A percentile compares a stretch with the other conserved stretches of the same genome.
Evolutionary conservation across 2,888 invertebrate genomes (phyloP).

Genomic region (Mimas tiliae): DNA sequence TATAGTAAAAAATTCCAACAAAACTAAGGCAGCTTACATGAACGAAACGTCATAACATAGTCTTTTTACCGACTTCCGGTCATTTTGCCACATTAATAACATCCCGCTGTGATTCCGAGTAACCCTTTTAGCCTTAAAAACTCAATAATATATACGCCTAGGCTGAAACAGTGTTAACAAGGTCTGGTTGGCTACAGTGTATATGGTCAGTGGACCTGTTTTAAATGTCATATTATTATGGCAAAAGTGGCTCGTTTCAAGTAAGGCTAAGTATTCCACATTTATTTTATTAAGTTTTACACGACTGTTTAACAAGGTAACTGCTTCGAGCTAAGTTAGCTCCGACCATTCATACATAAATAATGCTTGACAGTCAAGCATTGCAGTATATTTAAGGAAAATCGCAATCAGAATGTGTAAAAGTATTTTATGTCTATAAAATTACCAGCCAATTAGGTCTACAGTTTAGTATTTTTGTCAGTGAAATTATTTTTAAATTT

Average conservation of each 20-base stretch:
- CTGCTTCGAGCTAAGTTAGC: constrained; percentile 6
- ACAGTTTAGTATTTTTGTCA: not conserved
- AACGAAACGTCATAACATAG: constrained; percentile 8
- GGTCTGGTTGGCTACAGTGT: constrained; percentile 21
- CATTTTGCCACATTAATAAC: constrained; percentile 15
- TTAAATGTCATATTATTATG: constrained; percentile 28
- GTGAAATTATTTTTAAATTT: not conserved
- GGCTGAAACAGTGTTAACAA: constrained; percentile 26
- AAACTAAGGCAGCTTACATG: not conserved
- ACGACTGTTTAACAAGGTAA: constrained; percentile 3
- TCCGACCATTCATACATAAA: not conserved
- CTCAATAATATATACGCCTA: constrained; percentile 15
- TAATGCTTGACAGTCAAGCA: constrained; percentile 7
- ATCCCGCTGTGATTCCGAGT: constrained; percentile 18
- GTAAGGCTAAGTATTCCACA: constrained; percentile 11
- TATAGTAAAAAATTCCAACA: not conserved
- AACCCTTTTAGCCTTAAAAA: constrained; percentile 9
- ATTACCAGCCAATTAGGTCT: not conserved
- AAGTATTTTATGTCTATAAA: not conserved
- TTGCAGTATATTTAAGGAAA: not conserved
- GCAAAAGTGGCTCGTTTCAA: constrained; percentile 9
- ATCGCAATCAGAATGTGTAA: not conserved
- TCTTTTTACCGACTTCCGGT: constrained; percentile 15
- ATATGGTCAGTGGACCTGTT: constrained; percentile 23
- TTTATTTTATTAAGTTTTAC: constrained; percentile 18